Percentiles rank a stretch among this genome's conserved stretches.
Evolutionary conservation across 2,113 vertebrate species (phyloP).

Genomic region (Meles meles): DNA sequence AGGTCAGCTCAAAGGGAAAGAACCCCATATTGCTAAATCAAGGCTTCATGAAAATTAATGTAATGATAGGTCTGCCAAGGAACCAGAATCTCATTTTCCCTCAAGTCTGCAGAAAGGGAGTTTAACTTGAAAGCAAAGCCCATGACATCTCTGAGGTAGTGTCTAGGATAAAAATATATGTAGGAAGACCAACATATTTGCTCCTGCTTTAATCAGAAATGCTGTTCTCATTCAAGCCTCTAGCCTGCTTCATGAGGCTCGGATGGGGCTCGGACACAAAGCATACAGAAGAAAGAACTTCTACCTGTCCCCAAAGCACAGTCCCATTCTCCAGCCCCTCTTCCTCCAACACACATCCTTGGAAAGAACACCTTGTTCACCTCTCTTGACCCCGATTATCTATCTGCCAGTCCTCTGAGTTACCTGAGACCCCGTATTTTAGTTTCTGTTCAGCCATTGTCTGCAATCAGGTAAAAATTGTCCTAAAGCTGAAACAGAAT

Average conservation of each 20-base stretch:
- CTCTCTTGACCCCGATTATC: background rate
- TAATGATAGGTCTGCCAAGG: background rate
- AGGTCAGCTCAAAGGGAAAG: background rate
- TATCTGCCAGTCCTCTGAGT: background rate
- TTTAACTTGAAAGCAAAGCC: constrained; percentile 21
- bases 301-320: background rate
- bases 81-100: background rate
- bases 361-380: background rate
- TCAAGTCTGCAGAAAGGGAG: background rate
- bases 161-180: background rate
- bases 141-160: background rate
- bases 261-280: background rate
- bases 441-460: background rate
- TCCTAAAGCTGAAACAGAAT: background rate
- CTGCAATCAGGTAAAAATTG: background rate
- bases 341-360: background rate
- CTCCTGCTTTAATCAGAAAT: background rate
- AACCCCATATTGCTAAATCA: background rate
- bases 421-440: background rate
- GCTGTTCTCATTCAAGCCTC: background rate
- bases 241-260: background rate
- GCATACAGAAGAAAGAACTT: background rate
- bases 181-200: background rate
- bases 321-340: background rate
- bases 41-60: background rate